These are phyloP conservation scores for Heliornis fulica DNA, from an alignment of 2,113 vertebrate species.

Conservation along the genomic window DNA sequence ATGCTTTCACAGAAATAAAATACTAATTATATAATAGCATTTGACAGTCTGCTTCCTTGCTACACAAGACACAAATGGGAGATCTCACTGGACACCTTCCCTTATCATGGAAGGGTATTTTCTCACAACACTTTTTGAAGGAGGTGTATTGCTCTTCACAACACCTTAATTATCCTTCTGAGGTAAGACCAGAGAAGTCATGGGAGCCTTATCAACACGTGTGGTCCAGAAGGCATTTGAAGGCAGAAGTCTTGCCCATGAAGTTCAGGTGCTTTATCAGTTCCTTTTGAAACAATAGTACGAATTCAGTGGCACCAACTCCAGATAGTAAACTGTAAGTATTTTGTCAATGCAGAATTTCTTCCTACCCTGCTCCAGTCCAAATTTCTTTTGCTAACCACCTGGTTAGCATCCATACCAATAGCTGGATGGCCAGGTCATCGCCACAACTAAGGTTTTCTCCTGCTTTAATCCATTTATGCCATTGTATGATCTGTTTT, in stretches of 20 bases:
- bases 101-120: background rate
- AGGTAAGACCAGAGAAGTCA: background rate
- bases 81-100: background rate
- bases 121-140: background rate
- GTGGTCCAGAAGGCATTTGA: background rate
- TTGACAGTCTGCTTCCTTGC: background rate
- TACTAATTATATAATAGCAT: background rate
- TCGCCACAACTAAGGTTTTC: background rate
- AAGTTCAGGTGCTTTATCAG: background rate
- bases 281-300: background rate
- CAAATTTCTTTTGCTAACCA: background rate
- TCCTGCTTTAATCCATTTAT: background rate
- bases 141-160: background rate
- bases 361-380: background rate
- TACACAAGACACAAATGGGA: background rate
- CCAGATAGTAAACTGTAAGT: background rate
- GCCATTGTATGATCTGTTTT: background rate
- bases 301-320: background rate
- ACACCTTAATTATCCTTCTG: background rate
- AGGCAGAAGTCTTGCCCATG: background rate
- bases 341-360: background rate
- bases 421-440: background rate
- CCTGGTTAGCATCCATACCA: background rate
- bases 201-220: accelerated
- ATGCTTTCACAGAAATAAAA: background rate